Conservation (phyloP, 1,140 invertebrate genomes). For the Drosophila grimshawi region DNA sequence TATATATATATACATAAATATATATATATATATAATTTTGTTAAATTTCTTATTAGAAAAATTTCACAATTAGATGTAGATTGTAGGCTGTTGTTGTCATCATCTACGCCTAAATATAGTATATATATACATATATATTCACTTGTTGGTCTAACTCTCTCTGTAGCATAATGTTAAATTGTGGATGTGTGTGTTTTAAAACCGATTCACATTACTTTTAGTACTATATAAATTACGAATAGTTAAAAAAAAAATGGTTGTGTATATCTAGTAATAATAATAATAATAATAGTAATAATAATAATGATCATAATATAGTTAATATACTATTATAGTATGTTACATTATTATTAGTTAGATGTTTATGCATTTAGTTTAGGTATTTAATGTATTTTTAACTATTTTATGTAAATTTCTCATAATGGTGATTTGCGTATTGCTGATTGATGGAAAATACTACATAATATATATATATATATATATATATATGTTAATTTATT, state of each 20-base stretch:
- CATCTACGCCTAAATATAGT: background rate
- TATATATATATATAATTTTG: conserved; percentile 10
- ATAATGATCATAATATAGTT: conserved; percentile 18
- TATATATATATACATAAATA: conserved; percentile 10
- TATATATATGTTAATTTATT: background rate
- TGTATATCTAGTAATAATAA: too few relatives aligned
- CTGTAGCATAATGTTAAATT: conserved; percentile 21
- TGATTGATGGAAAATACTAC: conserved; percentile 31
- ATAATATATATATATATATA: conserved; percentile 4
- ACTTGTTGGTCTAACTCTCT: conserved; percentile 25
- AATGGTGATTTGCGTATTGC: conserved; percentile 24
- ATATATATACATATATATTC: background rate
- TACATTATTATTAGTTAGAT: too few relatives aligned
- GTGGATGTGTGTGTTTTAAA: too few relatives aligned
- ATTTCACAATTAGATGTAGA: conserved; percentile 15
- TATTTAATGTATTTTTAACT: conserved; percentile 3
- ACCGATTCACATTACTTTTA: too few relatives aligned
- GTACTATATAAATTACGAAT: conserved; percentile 18
- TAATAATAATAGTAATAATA: background rate
- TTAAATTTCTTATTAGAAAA: conserved; percentile 15
- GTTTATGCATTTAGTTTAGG: too few relatives aligned
- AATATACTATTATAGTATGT: conserved; percentile 4
- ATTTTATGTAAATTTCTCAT: conserved; percentile 9
- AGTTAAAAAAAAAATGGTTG: conserved; percentile 17
- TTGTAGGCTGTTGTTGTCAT: conserved; percentile 16